Evolutionary conservation across 2,888 invertebrate species (phyloP).

Genomic region (Drosophila melanocephala): DNA sequence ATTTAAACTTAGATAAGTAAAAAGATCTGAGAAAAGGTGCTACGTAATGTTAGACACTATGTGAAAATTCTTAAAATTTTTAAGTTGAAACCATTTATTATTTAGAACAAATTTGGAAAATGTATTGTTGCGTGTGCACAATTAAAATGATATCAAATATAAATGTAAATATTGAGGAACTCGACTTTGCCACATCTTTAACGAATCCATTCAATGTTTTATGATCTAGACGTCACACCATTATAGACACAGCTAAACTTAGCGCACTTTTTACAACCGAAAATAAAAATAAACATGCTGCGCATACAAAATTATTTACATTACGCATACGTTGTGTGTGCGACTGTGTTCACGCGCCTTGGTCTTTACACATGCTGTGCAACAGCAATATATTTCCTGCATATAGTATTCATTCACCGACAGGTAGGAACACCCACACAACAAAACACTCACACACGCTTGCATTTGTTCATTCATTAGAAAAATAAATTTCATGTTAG

Average conservation of each 20-base stretch:
- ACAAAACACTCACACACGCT: conserved; percentile 6
- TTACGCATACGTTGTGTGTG: conserved; percentile 67
- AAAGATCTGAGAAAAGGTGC: not conserved
- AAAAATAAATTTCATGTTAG: conserved; percentile 64
- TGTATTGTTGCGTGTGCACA: not conserved
- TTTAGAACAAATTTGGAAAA: not conserved
- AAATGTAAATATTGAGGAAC: conserved; percentile 2
- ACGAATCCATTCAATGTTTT: conserved; percentile 4
- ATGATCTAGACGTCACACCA: conserved; percentile 26
- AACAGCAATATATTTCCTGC: conserved; percentile 43
- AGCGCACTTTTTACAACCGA: conserved; percentile 26
- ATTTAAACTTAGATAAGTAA: conserved; percentile 1
- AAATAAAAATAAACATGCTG: conserved; percentile 39
- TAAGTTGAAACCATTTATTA: not conserved
- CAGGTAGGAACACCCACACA: conserved; percentile 37
- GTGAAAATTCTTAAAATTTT: not conserved
- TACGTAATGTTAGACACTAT: not conserved
- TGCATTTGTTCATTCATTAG: conserved; percentile 60
- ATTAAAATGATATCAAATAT: not conserved
- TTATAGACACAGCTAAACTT: conserved; percentile 26
- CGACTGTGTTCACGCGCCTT: conserved; percentile 23
- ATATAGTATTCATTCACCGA: conserved; percentile 52
- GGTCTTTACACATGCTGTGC: conserved; percentile 58
- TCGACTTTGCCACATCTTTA: not conserved
- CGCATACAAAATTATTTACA: conserved; percentile 31